A percentile compares a stretch with the other conserved stretches of the same genome.
phyloP scores from a whole-genome alignment of 2,113 vertebrate species.

The Trematomus loennbergii region DNA sequence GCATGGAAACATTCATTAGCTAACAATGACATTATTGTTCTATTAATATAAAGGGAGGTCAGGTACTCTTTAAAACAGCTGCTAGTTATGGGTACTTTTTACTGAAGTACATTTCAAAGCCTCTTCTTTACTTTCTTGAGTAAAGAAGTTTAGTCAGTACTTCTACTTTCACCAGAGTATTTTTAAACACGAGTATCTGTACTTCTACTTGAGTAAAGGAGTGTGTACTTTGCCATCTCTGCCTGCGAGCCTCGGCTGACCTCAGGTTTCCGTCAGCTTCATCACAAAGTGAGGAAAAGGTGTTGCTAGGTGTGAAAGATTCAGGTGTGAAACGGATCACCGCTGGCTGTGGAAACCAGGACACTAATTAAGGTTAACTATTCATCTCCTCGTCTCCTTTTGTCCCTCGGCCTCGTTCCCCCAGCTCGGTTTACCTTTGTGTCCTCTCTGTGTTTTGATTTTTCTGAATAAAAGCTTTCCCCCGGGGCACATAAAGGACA shows the following conservation, averaged over 20 bases:
- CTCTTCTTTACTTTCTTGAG: too few relatives aligned
- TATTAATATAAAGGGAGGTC: too few relatives aligned
- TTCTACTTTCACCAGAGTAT: too few relatives aligned
- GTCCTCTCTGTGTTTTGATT: constrained; percentile 38
- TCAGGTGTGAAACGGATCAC: constrained; percentile 1
- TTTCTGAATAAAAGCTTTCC: constrained; percentile 32
- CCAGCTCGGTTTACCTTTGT: constrained; percentile 57
- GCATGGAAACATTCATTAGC: too few relatives aligned
- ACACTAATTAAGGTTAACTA: constrained; percentile 61
- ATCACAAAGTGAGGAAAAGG: background rate
- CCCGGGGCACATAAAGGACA: constrained; percentile 30
- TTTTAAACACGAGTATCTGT: too few relatives aligned
- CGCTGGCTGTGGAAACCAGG: constrained; percentile 76
- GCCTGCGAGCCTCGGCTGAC: background rate
- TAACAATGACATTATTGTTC: too few relatives aligned
- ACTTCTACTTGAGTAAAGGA: too few relatives aligned
- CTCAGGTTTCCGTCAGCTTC: background rate
- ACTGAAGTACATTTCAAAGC: too few relatives aligned
- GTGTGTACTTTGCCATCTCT: too few relatives aligned
- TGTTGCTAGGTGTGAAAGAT: background rate
- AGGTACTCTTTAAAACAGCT: too few relatives aligned
- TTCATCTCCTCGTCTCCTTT: constrained; percentile 51
- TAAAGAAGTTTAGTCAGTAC: too few relatives aligned
- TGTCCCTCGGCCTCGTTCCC: constrained; percentile 54
- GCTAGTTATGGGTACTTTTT: too few relatives aligned